A percentile compares a stretch with the other conserved stretches of the same genome.
Evolutionary conservation across 1,140 invertebrate genomes (phyloP).

Genomic region (Zeugodacus cucurbitae): DNA sequence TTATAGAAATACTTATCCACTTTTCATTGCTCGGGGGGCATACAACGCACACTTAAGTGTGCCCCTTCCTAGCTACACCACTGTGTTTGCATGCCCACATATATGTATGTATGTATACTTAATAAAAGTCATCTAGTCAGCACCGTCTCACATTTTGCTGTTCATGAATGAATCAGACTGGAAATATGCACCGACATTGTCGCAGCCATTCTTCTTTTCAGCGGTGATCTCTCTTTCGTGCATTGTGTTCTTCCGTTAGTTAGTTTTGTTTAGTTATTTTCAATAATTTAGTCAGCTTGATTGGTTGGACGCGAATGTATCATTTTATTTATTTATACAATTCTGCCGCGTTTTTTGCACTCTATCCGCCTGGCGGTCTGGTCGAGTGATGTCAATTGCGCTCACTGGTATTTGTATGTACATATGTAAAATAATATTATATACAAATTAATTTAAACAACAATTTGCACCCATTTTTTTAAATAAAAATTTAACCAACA

Average conservation of each 20-base stretch:
- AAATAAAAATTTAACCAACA: too few relatives aligned
- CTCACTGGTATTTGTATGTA: neutral
- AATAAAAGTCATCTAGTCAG: neutral
- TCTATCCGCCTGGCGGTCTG: neutral
- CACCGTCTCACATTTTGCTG: neutral
- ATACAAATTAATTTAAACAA: too few relatives aligned
- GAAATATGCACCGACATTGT: conserved; percentile 44
- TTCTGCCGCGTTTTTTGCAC: neutral
- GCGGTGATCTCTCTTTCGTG: neutral
- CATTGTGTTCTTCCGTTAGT: neutral
- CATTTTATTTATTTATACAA: neutral
- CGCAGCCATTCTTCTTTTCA: neutral
- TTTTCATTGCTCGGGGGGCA: neutral
- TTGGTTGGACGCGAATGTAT: neutral
- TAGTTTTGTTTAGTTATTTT: conserved; percentile 14
- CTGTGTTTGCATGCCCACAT: neutral
- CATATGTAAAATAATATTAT: neutral
- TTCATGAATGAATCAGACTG: conserved; percentile 64
- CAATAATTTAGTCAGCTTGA: neutral
- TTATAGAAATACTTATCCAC: neutral
- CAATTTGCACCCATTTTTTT: too few relatives aligned
- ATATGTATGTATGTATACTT: neutral
- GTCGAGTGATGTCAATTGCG: neutral
- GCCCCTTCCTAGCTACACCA: neutral
- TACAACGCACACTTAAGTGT: neutral